phyloP scores from a whole-genome alignment of 2,888 invertebrate species.

The Ochropleura leucogaster region DNA sequence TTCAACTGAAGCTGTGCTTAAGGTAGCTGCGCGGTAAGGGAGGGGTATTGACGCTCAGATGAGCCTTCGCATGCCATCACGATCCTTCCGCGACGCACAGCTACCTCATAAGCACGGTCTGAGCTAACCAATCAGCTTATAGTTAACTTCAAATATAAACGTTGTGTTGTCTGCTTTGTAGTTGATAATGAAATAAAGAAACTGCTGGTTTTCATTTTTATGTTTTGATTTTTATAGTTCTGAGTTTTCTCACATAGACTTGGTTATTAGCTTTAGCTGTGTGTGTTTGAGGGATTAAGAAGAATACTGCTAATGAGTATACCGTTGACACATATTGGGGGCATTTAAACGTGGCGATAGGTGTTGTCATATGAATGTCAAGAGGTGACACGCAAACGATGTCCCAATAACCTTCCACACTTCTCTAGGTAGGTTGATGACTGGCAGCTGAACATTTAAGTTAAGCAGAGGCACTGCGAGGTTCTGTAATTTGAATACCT shows the following conservation, averaged over 20 bases:
- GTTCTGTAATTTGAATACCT: no score
- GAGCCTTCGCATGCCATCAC: no score
- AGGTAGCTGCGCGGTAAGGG: no score
- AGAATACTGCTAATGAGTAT: slow-evolving; percentile 16
- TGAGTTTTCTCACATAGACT: not conserved
- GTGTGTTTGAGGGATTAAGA: slow-evolving; percentile 5
- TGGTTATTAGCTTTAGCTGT: not conserved
- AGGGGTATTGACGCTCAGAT: no score
- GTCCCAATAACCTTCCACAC: not conserved
- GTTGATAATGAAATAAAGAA: not conserved
- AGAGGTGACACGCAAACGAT: no score
- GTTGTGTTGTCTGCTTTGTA: slow-evolving; percentile 18
- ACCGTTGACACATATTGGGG: slow-evolving; percentile 18
- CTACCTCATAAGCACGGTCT: no score
- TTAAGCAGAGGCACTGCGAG: no score
- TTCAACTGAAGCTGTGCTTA: no score
- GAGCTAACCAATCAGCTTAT: no score
- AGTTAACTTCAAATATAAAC: not conserved
- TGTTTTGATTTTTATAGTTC: not conserved
- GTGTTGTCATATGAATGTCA: no score
- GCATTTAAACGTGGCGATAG: not conserved
- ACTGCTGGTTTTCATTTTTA: not conserved
- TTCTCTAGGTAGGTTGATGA: not conserved
- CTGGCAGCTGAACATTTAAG: no score
- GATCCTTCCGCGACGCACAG: no score